Base-by-base conservation (phyloP, 2,113 vertebrate genomes). In the Tiliqua scincoides region DNA sequence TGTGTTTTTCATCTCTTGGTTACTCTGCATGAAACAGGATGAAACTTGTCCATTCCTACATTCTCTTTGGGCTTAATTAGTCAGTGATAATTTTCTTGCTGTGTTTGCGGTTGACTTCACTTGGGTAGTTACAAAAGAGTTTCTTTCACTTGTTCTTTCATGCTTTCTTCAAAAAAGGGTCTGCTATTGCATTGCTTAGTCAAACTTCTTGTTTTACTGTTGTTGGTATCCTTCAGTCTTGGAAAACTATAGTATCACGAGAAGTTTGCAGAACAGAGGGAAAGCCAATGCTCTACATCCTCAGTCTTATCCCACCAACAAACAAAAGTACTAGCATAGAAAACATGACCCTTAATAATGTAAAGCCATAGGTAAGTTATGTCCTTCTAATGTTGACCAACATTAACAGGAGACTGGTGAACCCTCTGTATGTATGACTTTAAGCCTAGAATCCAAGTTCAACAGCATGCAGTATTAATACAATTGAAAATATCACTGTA, bases 31-130 rank as follows among this genome's bases (percentile, higher is more conserved):
- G 85, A 91, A 85, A 57, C 67, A 68, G 12, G 40, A 65, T 77
- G 43, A 81, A 83, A 90, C 40, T 0, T 82, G 93, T 93, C 63
- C 91, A 71, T 71, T 85, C 77, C 48, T 61, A 73, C 86, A 79
- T 37, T 87, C 85, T 89, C 87, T 83, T 88, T 87, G 86, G 54
- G 77, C 82, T 68, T 83, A 95, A 93, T 94, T 94, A 93, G 74
- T 84, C 82, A 91, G 80, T 0, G 0, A 32, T 87, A 93, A 94
- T 93, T 87, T 90, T 83, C 87, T 93, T 93, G 74, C 74, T 89
- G 85, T 35, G 70, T 74, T 74, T 89, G 83, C 85, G 90, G 90
- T 86, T 87, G 82, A 84, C 89, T 93, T 83, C 52, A 82, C 88
- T 95, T 85, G 86, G 76, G 73, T 32, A 63, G 67, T 73, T 78